Evolutionary conservation across 1,140 invertebrate genomes (phyloP), one percentile per base, ranked within the genome.

Genomic region (Octopus bimaculoides): DNA sequence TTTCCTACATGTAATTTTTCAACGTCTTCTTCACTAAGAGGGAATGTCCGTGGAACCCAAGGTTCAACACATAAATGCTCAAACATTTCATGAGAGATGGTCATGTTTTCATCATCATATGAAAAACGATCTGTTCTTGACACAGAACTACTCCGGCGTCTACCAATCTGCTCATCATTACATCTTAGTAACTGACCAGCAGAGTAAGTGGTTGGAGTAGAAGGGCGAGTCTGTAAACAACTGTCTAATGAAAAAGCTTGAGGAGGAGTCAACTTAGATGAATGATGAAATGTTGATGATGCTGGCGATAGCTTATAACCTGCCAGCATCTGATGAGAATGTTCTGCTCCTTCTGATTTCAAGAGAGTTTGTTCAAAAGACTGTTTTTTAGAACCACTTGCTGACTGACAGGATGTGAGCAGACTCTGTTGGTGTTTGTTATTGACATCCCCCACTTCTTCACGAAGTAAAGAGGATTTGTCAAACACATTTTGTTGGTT

Each of bases 21-120:
- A 85, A 94, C 95, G 7, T 92, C 91, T 54, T 93, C 92, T 61
- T 96, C 95, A 1, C 90, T 85, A 52, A 96, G 88, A 7, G 95
- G 95, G 90, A 96, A 97, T 76, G 89, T 89, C 83, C 95, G 91
- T 8, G 92, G 92, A 20, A 94, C 93, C 89, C 94, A 96, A 20
- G 95, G 95, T 81, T 91, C 86, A 0, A 88, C 78, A 71, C 26
- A 41, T 41, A 66, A 81, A 52, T 75, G 69, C 81, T 92, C 91
- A 89, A 91, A 88, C 26, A 54, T 76, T n/a, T 61, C 75, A 74
- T 12, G 52, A 20, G 53, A 54, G n/a, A 77, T 75, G 20, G 26
- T 26, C 14, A 79, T 77, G 17, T 61, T 77, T 7, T 78, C 79
- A 17, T 80, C 79, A 10, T 78, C 12, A 77, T 41, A 69, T 8